Percentiles rank a stretch among this genome's conserved stretches.
Evolutionary conservation across 37 sponge, comb jelly and placozoan genomes (phyloP).

Genomic region (Spongia lamella): DNA sequence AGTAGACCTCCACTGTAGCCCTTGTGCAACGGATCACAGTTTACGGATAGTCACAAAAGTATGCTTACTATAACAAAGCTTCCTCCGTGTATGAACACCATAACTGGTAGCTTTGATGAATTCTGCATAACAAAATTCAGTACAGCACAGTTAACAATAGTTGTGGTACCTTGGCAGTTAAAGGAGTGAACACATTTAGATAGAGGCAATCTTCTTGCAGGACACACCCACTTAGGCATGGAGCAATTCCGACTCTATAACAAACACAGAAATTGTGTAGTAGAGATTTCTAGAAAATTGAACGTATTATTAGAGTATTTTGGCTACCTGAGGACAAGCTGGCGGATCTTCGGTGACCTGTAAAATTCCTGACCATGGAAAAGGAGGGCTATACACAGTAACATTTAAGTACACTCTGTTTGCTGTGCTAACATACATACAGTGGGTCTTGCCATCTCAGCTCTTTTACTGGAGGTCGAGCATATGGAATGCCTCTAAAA

Average conservation of each 20-base stretch:
- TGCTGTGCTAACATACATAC: slow-evolving; percentile 21
- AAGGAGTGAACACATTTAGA: slow-evolving; percentile 73
- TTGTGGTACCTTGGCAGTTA: slow-evolving; percentile 32
- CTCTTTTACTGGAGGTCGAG: slow-evolving; percentile 48
- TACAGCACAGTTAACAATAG: no score
- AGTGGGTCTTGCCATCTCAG: slow-evolving; percentile 66
- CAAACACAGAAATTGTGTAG: no score
- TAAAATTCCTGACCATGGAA: no score
- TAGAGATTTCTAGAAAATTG: no score
- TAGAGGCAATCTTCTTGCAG: slow-evolving; percentile 77
- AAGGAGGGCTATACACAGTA: no score
- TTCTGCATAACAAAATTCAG: slow-evolving; percentile 29
- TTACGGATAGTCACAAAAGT: no score
- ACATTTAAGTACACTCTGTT: no score
- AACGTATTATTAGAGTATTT: no score
- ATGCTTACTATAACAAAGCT: slow-evolving; percentile 58
- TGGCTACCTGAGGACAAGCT: no score
- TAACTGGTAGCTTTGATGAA: slow-evolving; percentile 63
- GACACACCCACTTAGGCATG: slow-evolving; percentile 49
- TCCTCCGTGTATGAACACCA: slow-evolving; percentile 83
- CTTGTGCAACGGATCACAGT: slow-evolving; percentile 20
- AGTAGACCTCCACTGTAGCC: slow-evolving; percentile 62
- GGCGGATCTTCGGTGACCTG: no score
- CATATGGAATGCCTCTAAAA: slow-evolving; percentile 77
- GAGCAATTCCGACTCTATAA: no score